Evolutionary conservation across 2,888 invertebrate species (phyloP).

Genomic region (Hirtodrosophila duncani): DNA sequence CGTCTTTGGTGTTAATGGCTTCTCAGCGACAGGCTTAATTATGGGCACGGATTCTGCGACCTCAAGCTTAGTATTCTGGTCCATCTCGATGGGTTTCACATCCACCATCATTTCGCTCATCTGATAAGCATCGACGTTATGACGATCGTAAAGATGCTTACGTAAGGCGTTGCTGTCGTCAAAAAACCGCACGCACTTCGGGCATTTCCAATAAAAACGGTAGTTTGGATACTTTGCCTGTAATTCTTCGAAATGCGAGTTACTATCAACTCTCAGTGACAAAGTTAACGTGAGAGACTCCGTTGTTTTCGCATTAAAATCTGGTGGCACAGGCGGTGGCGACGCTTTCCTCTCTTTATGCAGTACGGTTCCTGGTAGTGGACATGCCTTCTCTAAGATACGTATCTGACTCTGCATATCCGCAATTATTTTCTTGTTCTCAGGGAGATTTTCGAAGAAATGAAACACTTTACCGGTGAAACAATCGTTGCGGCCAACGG

Average conservation of each 20-base stretch:
- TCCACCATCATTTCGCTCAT: slow-evolving; percentile 39
- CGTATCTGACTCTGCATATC: slow-evolving; percentile 62
- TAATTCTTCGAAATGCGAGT: too few species aligned
- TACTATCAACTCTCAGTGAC: too few species aligned
- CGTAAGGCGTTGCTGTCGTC: slow-evolving; percentile 45
- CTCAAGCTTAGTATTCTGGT: too few species aligned
- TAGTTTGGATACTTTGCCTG: slow-evolving; percentile 35
- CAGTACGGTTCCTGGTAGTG: slow-evolving; percentile 49
- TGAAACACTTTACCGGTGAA: slow-evolving; percentile 37
- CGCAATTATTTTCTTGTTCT: slow-evolving; percentile 60
- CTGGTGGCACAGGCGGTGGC: neutral
- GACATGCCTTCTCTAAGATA: slow-evolving; percentile 42
- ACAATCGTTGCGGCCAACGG: slow-evolving; percentile 1
- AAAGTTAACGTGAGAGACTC: too few species aligned
- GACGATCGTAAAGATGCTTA: slow-evolving; percentile 46
- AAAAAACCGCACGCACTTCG: slow-evolving; percentile 50
- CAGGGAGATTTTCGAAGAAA: slow-evolving; percentile 55
- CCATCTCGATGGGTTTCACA: too few species aligned
- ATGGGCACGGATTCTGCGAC: too few species aligned
- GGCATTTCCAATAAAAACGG: slow-evolving; percentile 61
- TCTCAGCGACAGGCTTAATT: too few species aligned
- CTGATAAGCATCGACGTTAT: too few species aligned
- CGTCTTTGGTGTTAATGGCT: too few species aligned
- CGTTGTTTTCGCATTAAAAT: too few species aligned
- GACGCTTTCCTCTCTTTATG: slow-evolving; percentile 16